Percentiles rank a stretch among this genome's conserved stretches.
Conservation (phyloP, 2,113 vertebrate species). For the Anser brachyrhynchus region DNA sequence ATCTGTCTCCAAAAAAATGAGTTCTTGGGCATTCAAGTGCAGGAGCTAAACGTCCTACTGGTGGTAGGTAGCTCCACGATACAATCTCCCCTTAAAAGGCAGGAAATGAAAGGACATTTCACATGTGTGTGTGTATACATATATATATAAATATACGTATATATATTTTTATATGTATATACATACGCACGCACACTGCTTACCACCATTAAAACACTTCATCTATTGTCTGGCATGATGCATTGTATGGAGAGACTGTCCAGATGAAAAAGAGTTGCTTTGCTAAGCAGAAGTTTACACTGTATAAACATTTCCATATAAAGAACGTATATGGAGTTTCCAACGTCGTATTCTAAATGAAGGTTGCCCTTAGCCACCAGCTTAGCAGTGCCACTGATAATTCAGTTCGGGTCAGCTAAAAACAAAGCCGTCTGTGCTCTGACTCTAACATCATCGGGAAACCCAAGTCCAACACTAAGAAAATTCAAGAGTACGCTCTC, state of each 20-base stretch:
- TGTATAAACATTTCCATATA: slow-evolving; percentile 60
- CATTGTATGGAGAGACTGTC: slow-evolving; percentile 53
- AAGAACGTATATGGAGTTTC: slow-evolving; percentile 29
- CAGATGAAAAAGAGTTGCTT: slow-evolving; percentile 48
- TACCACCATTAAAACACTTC: slow-evolving; percentile 55
- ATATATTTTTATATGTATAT: slow-evolving; percentile 35
- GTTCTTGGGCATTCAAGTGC: background rate
- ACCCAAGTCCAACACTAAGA: background rate
- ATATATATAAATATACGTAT: slow-evolving; percentile 33
- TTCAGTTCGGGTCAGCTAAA: background rate
- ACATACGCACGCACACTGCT: slow-evolving; percentile 11
- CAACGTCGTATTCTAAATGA: slow-evolving; percentile 23
- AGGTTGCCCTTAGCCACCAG: background rate
- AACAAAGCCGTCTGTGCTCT: background rate
- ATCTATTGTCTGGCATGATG: slow-evolving; percentile 63
- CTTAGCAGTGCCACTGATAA: slow-evolving; percentile 34
- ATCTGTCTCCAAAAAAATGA: background rate
- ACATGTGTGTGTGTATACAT: background rate
- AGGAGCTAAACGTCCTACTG: background rate
- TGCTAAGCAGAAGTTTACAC: background rate
- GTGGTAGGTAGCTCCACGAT: background rate
- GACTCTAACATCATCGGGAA: background rate
- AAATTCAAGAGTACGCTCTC: background rate
- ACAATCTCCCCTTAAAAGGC: slow-evolving; percentile 59
- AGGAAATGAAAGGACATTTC: slow-evolving; percentile 12